Evolutionary conservation across 1,140 invertebrate species (phyloP), one percentile per base, ranked within the genome.

Genomic region (Cherax quadricarinatus): DNA sequence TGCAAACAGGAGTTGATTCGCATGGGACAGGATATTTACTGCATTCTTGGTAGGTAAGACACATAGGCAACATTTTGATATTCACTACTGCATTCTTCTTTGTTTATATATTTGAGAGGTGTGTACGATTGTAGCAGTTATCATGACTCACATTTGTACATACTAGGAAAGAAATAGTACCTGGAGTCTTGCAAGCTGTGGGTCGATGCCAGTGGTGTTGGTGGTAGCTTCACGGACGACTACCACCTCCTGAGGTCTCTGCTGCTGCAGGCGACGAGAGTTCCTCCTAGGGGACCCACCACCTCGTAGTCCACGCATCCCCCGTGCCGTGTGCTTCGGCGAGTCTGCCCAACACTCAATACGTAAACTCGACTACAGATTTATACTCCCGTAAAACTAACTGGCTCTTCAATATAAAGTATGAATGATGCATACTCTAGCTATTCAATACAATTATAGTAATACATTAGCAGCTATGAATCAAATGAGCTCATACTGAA

Each of bases 161-260:
- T 41, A 41, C 30, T 41, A 41, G 30, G 30, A 41, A 41, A 41
- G 30, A 41, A 41, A 41, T 41, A 41, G 2, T 82, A 97, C 97
- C 95, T 97, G 96, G 49, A 99, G 95, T 93, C 97, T 96, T 21
- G 97, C 95, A 79, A 98, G 96, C 94, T 99, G 98, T 4, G 97
- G 96, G 95, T 99, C 98, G 93, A 97, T 97, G 94, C 97, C 97
- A 79, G 96, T 95, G 73, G 96, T 96, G 81, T 95, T 96, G 93
- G 96, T 96, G 24, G 95, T 92, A 0, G 97, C 97, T 82, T 97
- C 96, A 92, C 98, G 98, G 0, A 99, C 98, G 5, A 98, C 97
- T 0, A 99, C 97, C 81, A 99, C 98, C 86, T 93, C 93, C 80
- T 93, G 91, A 14, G 93, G 93, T 10, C 93, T 79, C 62, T 78